Evolutionary conservation across 2,888 invertebrate species (phyloP).

Genomic region (Nomada hirtipes): DNA sequence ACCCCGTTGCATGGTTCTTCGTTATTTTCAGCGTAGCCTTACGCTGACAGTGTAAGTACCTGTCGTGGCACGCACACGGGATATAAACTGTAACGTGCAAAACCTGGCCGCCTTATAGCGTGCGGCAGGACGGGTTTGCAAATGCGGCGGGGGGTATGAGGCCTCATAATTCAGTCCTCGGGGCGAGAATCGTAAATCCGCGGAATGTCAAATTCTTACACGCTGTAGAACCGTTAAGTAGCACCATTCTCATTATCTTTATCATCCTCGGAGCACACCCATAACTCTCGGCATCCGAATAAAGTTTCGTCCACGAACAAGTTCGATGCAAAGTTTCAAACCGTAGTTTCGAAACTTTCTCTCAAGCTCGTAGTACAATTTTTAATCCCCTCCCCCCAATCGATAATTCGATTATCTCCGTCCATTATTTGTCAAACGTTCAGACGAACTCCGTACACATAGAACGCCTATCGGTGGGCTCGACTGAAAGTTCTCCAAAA

Average conservation of each 20-base stretch:
- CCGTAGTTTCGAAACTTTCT: no score
- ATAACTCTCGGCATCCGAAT: not conserved
- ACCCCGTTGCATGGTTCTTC: constrained; percentile 54
- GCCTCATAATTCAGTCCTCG: constrained; percentile 65
- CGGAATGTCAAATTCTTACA: constrained; percentile 60
- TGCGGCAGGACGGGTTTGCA: constrained; percentile 71
- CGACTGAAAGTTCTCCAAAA: not conserved
- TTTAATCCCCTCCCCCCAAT: no score
- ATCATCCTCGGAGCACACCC: not conserved
- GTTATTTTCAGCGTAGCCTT: constrained; percentile 65
- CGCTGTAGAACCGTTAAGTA: constrained; percentile 34
- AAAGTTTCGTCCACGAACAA: not conserved
- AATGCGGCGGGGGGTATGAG: constrained; percentile 64
- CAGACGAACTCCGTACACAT: no score
- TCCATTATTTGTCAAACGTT: no score
- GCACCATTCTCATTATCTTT: constrained; percentile 43
- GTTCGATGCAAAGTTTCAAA: not conserved
- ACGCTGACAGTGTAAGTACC: constrained; percentile 57
- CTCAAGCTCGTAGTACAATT: no score
- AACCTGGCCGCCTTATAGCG: constrained; percentile 47
- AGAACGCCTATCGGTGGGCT: not conserved
- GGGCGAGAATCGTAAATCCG: constrained; percentile 69
- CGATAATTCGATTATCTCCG: no score
- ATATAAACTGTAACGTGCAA: constrained; percentile 70
- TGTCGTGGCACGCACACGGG: constrained; percentile 52